Evolutionary conservation across 1,140 invertebrate species (phyloP), one percentile per base, ranked within the genome.

Genomic region (Drosophila cardini): DNA sequence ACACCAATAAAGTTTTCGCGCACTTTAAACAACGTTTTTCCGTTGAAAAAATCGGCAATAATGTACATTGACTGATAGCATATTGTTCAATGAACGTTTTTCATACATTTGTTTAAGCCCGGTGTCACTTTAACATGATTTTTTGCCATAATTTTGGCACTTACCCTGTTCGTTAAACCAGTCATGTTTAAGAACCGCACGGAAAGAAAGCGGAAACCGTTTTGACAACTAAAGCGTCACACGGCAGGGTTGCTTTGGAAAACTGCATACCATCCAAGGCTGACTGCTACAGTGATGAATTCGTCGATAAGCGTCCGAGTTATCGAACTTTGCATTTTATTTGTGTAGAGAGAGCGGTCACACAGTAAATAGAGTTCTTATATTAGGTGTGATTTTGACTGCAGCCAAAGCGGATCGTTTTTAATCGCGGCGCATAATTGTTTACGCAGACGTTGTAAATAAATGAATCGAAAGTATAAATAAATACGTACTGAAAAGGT

Each of bases 151-250:
- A 80, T 79, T 53, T 52, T 63, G 76, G 48, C 70, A 87, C 91
- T 91, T 90, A 94, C 94, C 94, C 94, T 94, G 93, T 94, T 94
- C 92, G 93, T 94, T 93, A 94, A 94, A 93, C 94, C 94, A 94
- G 93, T 94, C 94, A 94, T 94, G 93, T 92, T 94, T 93, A 93
- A 94, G 93, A 94, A 94, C 93, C 93, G 93, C 94, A 93, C 93
- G 94, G 93, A 94, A 94, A 94, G 94, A 94, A 87, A 82, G 83
- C 83, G 83, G 83, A 86, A 86, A 78, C 58, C 42, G 80, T 50
- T 74, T 77, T 86, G 83, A 86, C 83, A 86, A 76, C 70, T 72
- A 45, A 64, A 46, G 63, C 57, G 77, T 86, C 68, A 67, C 16
- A 72, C 13, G n/a, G 46, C 82, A 86, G 82, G 40, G 82, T 82